Conservation (phyloP, 2,888 invertebrate genomes). For the Polietes domitor region DNA sequence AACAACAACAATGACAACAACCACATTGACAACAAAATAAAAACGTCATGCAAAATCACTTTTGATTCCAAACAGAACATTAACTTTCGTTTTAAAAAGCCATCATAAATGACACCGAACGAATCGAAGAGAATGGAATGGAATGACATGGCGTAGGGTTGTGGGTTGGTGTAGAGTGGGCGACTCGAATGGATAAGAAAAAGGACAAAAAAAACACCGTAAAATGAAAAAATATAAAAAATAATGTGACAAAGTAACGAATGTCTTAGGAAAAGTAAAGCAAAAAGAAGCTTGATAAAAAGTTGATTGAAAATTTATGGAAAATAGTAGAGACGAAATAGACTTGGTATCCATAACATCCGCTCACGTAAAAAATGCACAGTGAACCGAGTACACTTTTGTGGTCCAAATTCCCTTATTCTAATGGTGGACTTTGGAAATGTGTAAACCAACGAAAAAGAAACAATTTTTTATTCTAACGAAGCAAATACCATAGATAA, state of each 20-base stretch:
- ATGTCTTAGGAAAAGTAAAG: neutral
- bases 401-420: no score
- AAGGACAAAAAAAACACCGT: slow-evolving; percentile 10
- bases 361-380: no score
- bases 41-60: slow-evolving; percentile 52
- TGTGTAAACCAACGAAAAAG: no score
- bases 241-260: slow-evolving; percentile 36
- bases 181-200: slow-evolving; percentile 1
- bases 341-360: neutral
- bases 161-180: no score
- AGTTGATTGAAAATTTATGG: slow-evolving; percentile 59
- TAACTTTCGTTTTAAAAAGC: slow-evolving; percentile 65
- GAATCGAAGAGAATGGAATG: neutral
- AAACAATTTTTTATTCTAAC: no score
- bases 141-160: neutral
- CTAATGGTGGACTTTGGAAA: no score
- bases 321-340: slow-evolving; percentile 21
- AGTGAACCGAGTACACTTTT: no score
- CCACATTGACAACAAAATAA: slow-evolving; percentile 27
- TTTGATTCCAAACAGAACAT: slow-evolving; percentile 61
- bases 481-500: no score
- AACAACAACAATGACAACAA: slow-evolving; percentile 8
- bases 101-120: slow-evolving; percentile 64
- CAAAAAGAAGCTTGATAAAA: slow-evolving; percentile 13
- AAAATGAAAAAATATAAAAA: slow-evolving; percentile 49